Evolutionary conservation across 1,140 invertebrate genomes (phyloP), one percentile per base, ranked within the genome.

Genomic region (Elymnias hypermnestra): DNA sequence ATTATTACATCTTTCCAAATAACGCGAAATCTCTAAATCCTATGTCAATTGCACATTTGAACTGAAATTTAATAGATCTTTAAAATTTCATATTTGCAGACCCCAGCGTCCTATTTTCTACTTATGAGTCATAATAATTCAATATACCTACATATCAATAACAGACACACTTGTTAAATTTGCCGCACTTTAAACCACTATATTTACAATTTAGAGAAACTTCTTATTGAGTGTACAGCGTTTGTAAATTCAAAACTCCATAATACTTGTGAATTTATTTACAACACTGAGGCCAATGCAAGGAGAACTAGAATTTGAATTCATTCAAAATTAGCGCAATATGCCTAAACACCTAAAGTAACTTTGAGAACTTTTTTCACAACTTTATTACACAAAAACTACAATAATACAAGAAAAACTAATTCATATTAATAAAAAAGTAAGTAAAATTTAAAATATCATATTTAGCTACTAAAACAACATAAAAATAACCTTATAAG

Each of bases 401-500:
- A 2, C 4, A 28, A 12, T 12, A 12, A 12, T 12, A 1, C 9
- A 12, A 6, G 5, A 12, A 13, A 3, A 28, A 2, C 8, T 6
- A 6, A 22, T 22, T n/a, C n/a, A n/a, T n/a, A n/a, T n/a, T n/a
- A n/a, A n/a, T n/a, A n/a, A n/a, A n/a, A n/a, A n/a, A n/a, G n/a
- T n/a, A n/a, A n/a, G n/a, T n/a, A n/a, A n/a, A n/a, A n/a, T n/a
- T n/a, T n/a, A n/a, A n/a, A n/a, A n/a, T n/a, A n/a, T n/a, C n/a
- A n/a, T n/a, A n/a, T n/a, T n/a, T n/a, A n/a, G n/a, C n/a, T n/a
- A n/a, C 6, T 10, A 13, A 29, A 65, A 56, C 55, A 60, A 48
- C 50, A 53, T 57, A 56, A 13, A 73, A 68, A 76, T 73, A 76
- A 76, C 73, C 73, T 77, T 71, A 60, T 63, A 63, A 43, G 56